Evolutionary conservation across 2,888 invertebrate species (phyloP), one percentile per base, ranked within the genome.

Genomic region (Nymphalis c-album): DNA sequence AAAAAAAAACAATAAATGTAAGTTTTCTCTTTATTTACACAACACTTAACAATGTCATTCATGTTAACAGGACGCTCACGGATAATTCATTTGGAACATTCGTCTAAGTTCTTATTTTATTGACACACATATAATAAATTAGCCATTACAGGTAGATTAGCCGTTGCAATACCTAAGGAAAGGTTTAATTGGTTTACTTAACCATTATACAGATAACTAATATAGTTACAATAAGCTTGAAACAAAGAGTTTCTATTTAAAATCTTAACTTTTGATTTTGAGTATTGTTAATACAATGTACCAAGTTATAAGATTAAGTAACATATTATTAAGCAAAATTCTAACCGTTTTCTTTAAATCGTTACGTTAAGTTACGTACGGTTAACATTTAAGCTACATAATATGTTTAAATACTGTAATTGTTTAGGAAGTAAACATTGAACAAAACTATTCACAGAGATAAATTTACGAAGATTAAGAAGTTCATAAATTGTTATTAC

Each of bases 31-130:
- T 82, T 82, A 84, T 83, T 84, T 82, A 71, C 70, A 83, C 84
- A 82, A 83, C 84, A 84, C 81, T 80, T 81, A 84, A 81, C 79
- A 82, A 80, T 77, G 79, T 80, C 81, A 81, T 80, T 80, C 77
- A 78, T 76, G 77, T 76, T 77, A 78, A 67, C 72, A 72, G 71
- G 63, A 70, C 69, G 72, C 62, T 66, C 59, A 55, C 60, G 60
- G 53, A 64, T 60, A 63, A 70, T 64, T 67, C 35, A 59, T 61
- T 55, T 64, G 45, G 50, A 47, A 50, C 50, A 63, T 46, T 47
- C 40, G 45, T 60, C 58, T 51, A n/a, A 35, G 20, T 55, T 55
- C 55, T 55, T 55, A 60, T 48, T 26, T 55, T 55, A 55, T 26
- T 55, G 55, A 55, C 55, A 60, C 60, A 20, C 53, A 60, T 35